Evolutionary conservation across 2,113 vertebrate genomes (phyloP).

Genomic region (Centropristis striata): DNA sequence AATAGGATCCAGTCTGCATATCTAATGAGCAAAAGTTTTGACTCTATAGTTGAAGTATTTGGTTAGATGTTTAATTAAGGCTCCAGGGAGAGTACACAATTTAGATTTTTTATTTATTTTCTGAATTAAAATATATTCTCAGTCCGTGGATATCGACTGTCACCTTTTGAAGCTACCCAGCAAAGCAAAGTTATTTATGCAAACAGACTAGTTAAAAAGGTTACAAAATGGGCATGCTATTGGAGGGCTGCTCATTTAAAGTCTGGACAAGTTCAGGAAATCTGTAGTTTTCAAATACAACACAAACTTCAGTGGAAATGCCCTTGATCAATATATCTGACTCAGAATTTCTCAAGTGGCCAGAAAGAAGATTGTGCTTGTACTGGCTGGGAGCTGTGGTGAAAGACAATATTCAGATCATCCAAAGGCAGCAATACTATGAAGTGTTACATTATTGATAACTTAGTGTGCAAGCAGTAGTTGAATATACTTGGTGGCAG

Average conservation of each 20-base stretch:
- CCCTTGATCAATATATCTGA: not conserved
- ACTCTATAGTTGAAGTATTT: slow-evolving; percentile 26
- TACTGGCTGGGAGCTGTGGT: too few species aligned
- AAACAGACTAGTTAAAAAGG: slow-evolving; percentile 18
- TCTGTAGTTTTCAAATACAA: not conserved
- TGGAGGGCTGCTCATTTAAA: slow-evolving; percentile 17
- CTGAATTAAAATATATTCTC: not conserved
- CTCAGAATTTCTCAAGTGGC: not conserved
- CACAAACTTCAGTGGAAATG: not conserved
- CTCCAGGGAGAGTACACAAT: slow-evolving; percentile 13
- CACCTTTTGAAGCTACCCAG: slow-evolving; percentile 3
- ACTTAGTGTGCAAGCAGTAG: not conserved
- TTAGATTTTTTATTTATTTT: slow-evolving; percentile 15
- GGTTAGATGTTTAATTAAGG: slow-evolving; percentile 39
- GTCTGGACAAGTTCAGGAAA: slow-evolving; percentile 4
- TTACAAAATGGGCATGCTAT: slow-evolving; percentile 8
- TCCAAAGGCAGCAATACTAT: slow-evolving; percentile 8
- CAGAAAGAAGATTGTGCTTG: not conserved
- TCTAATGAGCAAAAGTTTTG: slow-evolving; percentile 39
- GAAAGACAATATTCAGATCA: not conserved
- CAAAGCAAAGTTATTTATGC: slow-evolving; percentile 9
- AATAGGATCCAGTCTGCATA: slow-evolving; percentile 36
- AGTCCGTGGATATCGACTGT: not conserved
- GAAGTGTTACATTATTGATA: not conserved
- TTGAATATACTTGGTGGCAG: not conserved